Conservation (phyloP, 2,888 invertebrate species). For the Cloeon dipterum region DNA sequence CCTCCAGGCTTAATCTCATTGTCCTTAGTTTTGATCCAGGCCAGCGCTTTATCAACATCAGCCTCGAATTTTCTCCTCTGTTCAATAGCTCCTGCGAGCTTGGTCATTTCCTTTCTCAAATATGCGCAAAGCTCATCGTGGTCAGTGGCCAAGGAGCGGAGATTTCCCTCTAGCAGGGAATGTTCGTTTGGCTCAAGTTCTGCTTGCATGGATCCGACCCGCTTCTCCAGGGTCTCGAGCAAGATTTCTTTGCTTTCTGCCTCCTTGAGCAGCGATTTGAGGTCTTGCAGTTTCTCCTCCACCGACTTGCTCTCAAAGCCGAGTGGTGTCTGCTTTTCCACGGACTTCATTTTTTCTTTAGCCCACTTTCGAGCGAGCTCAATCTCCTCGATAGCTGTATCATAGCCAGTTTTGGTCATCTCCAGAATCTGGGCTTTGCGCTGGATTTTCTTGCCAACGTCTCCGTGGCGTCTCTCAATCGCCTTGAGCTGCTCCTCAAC, state of each 20-base stretch:
- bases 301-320: constrained; percentile 57
- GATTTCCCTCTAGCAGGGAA: constrained; percentile 46
- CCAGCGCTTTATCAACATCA: constrained; percentile 51
- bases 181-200: constrained; percentile 71
- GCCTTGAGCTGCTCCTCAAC: constrained; percentile 70
- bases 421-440: constrained; percentile 65
- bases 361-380: constrained; percentile 59
- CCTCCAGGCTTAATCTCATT: constrained; percentile 52
- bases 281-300: constrained; percentile 44
- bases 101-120: constrained; percentile 48
- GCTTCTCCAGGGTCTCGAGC: constrained; percentile 60
- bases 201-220: constrained; percentile 58
- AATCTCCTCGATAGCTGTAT: constrained; percentile 51
- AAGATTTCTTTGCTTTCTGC: constrained; percentile 63
- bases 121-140: constrained; percentile 48
- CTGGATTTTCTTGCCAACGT: constrained; percentile 61
- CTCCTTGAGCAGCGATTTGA: constrained; percentile 58
- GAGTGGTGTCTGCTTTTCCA: constrained; percentile 39
- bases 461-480: constrained; percentile 60
- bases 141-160: constrained; percentile 46
- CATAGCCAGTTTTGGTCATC: constrained; percentile 60
- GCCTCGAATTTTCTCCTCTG: constrained; percentile 49
- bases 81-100: constrained; percentile 37
- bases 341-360: constrained; percentile 40
- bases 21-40: constrained; percentile 57